Evolutionary conservation across 2,797 vertebrate species (phyloP).

Genomic region (Fringilla coelebs): DNA sequence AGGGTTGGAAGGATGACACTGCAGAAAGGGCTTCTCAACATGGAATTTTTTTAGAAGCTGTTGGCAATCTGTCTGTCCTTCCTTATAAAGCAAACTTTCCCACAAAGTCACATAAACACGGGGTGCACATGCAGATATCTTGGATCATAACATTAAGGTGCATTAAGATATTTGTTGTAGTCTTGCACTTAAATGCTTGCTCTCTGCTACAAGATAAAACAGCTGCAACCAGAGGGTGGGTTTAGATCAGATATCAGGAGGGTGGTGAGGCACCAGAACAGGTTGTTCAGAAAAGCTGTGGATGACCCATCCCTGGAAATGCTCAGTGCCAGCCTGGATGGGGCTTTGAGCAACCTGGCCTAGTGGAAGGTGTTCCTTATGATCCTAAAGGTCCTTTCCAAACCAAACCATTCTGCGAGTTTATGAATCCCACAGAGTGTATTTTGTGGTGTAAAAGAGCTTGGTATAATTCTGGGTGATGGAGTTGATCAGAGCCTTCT

Average conservation of each 20-base stretch:
- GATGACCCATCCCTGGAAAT: neutral
- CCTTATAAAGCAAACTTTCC: neutral
- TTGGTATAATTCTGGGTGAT: neutral
- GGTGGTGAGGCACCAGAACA: rapidly evolving
- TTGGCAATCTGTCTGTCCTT: neutral
- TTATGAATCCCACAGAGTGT: neutral
- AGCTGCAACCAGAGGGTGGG: neutral
- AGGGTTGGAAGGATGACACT: neutral
- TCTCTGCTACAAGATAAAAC: neutral
- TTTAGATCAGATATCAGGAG: neutral
- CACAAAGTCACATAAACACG: neutral
- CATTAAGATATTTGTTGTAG: neutral
- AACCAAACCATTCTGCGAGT: neutral
- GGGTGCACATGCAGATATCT: neutral
- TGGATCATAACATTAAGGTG: neutral
- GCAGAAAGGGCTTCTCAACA: neutral
- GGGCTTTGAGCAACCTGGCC: neutral
- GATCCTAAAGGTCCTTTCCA: neutral
- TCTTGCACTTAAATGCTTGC: neutral
- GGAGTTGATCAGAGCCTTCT: neutral
- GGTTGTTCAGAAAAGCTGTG: neutral
- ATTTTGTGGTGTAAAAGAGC: neutral
- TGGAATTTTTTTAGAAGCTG: neutral
- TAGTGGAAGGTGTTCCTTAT: neutral
- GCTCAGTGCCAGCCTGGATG: neutral